Base-by-base conservation (phyloP, 2,888 invertebrate genomes). In the Calephelis perditalis region DNA sequence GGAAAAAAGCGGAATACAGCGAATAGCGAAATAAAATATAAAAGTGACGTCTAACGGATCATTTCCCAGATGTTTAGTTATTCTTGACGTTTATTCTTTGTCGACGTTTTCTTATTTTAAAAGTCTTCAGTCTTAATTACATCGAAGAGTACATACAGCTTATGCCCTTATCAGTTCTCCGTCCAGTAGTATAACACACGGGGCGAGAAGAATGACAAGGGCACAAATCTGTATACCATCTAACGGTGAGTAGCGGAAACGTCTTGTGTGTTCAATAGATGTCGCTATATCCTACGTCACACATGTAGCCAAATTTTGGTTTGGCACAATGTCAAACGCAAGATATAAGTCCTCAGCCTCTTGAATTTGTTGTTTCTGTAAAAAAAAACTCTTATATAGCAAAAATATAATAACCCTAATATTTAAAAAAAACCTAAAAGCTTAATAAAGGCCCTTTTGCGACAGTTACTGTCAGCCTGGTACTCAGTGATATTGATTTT, bases 131-230 rank as follows among this genome's bases (percentile, higher is more conserved):
- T 26, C 26, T 26, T 26, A 1, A 26, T 61, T 63, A 54, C 57
- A 67, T 65, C 64, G 67, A 57, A 66, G 84, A 49, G 37, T 57
- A 59, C 63, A 78, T 76, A 83, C 77, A 78, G 73, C 94, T 94
- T 94, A 94, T 93, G 96, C 97, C 97, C 97, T 97, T 97, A 97
- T 97, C 97, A 97, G 96, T 97, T 97, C 97, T 97, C 97, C 97
- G 97, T 97, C 97, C 97, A 97, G 97, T 97, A 84, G 95, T 94
- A 82, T 89, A 81, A 89, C 82, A 92, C 91, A 91, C 97, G 95
- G 95, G 96, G 97, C 95, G 95, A 93, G 93, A 94, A 95, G 96
- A 97, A 96, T 97, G 97, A 97, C 95, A 97, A 97, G 97, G 97
- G 96, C 88, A 86, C 92, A 91, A 73, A 76, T 64, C 73, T 71